A percentile compares a stretch with the other conserved stretches of the same genome.
Evolutionary conservation across 2,888 invertebrate genomes (phyloP).

Genomic region (Enoplolaimus lenunculus): DNA sequence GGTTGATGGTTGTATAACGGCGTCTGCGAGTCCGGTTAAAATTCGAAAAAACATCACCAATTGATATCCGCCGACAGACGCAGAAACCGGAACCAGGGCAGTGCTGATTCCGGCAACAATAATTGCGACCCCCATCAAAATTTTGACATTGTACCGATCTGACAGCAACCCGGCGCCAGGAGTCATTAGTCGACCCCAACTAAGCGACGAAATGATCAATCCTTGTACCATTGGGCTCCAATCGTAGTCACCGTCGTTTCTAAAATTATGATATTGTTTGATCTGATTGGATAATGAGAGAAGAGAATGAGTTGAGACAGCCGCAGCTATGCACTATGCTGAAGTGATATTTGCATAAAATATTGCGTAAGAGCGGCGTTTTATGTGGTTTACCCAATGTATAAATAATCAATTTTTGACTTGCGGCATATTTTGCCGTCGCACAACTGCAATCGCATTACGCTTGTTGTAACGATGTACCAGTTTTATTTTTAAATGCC

Average conservation of each 20-base stretch:
- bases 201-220: conserved; percentile 13
- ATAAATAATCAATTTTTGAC: too few relatives aligned
- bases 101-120: background rate
- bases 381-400: too few relatives aligned
- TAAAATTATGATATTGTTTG: background rate
- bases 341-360: too few relatives aligned
- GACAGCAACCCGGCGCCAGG: conserved; percentile 13
- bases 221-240: conserved; percentile 9
- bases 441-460: too few relatives aligned
- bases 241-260: background rate
- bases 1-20: conserved; percentile 16
- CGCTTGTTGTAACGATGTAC: too few relatives aligned
- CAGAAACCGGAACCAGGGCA: conserved; percentile 9
- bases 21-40: conserved; percentile 17
- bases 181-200: conserved; percentile 18
- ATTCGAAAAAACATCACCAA: conserved; percentile 5
- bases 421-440: too few relatives aligned
- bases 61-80: background rate
- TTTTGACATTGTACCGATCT: conserved; percentile 4
- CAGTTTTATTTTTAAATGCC: too few relatives aligned
- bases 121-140: background rate
- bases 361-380: too few relatives aligned
- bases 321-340: too few relatives aligned
- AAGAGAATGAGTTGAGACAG: too few relatives aligned
- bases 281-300: too few relatives aligned